Evolutionary conservation across 2,888 invertebrate species (phyloP), one percentile per base, ranked within the genome.

Genomic region (Ectropis crepuscularia): DNA sequence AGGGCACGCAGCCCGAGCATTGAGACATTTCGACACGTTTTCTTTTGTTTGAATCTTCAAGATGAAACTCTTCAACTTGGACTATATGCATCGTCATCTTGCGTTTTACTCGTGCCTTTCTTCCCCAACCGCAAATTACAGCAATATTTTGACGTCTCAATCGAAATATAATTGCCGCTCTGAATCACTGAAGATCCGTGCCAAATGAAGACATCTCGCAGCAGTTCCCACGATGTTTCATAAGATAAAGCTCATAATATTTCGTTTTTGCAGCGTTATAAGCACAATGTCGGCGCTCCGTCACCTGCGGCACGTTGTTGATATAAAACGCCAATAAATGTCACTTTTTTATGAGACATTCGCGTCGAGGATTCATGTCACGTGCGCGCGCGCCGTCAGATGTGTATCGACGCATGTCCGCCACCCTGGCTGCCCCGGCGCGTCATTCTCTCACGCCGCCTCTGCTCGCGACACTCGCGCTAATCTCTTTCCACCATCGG

Each of bases 311-410:
- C 90, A 88, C 89, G 87, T 86, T 83, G 88, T 88, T 91, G 90
- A 88, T 90, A 91, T 92, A 90, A 92, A 90, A 88, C 82, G 86
- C 89, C 89, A 91, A 90, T 92, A 91, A 92, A 90, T 86, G 92
- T 91, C 92, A 91, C 90, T 90, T 91, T 90, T 92, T 92, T 92
- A 91, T 91, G 89, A 89, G 81, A 79, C 84, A 76, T 80, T 79
- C 82, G 79, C 81, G 77, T 82, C 75, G 75, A 77, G 86, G 76
- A 90, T 87, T 87, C 91, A 80, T 69, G 88, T 92, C 91, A 92
- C 92, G 92, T 87, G 89, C 90, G 87, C 78, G 66, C 75, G 82
- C 79, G 83, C 77, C 81, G 85, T 79, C 87, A 86, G 90, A 90
- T 90, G 75, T 79, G 85, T 88, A 90, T 89, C 90, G 86, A 82